A percentile compares a stretch with the other conserved stretches of the same genome.
Evolutionary conservation across 2,888 invertebrate genomes (phyloP).

Genomic region (Chromoteleia sp.): DNA sequence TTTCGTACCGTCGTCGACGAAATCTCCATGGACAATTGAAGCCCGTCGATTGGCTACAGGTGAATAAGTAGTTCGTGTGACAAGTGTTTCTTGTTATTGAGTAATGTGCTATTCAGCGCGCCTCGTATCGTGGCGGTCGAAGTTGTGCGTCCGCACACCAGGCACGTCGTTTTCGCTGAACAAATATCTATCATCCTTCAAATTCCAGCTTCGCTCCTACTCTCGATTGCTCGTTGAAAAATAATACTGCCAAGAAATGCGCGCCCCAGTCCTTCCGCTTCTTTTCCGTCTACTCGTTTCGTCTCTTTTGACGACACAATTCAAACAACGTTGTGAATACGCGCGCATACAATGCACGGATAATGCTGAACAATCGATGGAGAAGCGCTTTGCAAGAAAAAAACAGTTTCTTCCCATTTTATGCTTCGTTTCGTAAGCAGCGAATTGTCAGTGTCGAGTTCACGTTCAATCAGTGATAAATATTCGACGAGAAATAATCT

Average conservation of each 20-base stretch:
- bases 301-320: conserved; percentile 39
- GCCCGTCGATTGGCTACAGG: conserved; percentile 12
- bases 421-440: conserved; percentile 11
- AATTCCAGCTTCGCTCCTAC: conserved; percentile 47
- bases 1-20: neutral
- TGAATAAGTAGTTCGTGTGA: conserved; percentile 43
- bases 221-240: conserved; percentile 52
- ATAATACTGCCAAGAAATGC: conserved; percentile 47
- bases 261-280: conserved; percentile 12
- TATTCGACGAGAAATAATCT: neutral
- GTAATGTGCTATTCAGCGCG: conserved; percentile 29
- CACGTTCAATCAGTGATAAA: neutral
- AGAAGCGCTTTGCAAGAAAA: conserved; percentile 1
- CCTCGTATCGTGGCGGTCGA: conserved; percentile 15
- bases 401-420: conserved; percentile 9
- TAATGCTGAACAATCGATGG: conserved; percentile 16
- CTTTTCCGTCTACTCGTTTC: conserved; percentile 30
- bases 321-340: conserved; percentile 40
- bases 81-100: conserved; percentile 58
- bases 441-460: neutral
- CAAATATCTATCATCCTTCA: conserved; percentile 61
- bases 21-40: conserved; percentile 4
- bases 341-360: conserved; percentile 18
- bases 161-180: conserved; percentile 55
- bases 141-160: conserved; percentile 36